Evolutionary conservation across 2,113 vertebrate genomes (phyloP), one percentile per base, ranked within the genome.

Genomic region (Pelvicachromis taeniatus): DNA sequence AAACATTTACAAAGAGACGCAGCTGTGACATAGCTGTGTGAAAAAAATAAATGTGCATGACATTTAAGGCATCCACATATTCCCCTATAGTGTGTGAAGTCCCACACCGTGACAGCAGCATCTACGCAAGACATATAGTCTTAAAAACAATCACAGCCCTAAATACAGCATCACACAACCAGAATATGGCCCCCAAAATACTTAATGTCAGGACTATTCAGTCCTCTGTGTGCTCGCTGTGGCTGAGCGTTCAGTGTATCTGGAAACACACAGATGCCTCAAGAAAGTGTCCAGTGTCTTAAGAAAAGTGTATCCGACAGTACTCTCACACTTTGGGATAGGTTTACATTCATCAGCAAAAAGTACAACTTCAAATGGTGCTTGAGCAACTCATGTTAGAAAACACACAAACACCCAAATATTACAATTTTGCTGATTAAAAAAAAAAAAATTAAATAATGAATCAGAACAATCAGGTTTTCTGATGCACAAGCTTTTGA

Each of bases 211-310:
- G 75, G 52, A 65, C 73, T 40, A 53, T 56, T 86, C 29, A 79
- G 83, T 78, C 83, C 54, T 13, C n/a, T 4, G 75, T 82, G 82
- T 52, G 87, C 56, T 85, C 53, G 73, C 91, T 75, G 82, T 21
- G 68, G 85, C 80, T 65, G 35, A 90, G 91, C 48, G 80, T 85
- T 88, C 83, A 82, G 19, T 9, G 63, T 48, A 73, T 82, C 80
- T 90, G 85, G 79, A 88, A 91, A 90, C 82, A 33, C 31, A 14
- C 79, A 85, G 81, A 90, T 10, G 80, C 61, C 38, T 83, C 78
- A 81, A 90, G 88, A 95, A 94, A 93, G 92, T 93, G 92, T 78
- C 92, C 58, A 84, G 89, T 85, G 87, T 89, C 83, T 68, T 68
- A 89, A 84, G 83, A 85, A 78, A 88, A 82, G 87, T 94, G 88